These are phyloP conservation scores for Baccha elongata DNA, from an alignment of 2,888 invertebrate genomes.

Conservation along the genomic window DNA sequence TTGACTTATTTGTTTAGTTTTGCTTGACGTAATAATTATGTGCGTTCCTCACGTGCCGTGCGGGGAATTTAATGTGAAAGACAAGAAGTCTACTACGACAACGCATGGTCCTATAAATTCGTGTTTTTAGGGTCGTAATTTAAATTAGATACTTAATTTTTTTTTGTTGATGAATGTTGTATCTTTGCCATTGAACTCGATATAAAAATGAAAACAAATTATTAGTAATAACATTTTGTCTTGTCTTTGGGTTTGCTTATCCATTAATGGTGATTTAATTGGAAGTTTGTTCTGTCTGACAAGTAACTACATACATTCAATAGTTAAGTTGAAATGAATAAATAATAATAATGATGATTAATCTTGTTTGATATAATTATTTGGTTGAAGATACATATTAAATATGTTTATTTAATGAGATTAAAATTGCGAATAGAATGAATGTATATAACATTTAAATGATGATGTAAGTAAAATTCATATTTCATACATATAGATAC, in stretches of 20 bases:
- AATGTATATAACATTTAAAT: too few species aligned
- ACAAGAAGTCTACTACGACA: slow-evolving; percentile 18
- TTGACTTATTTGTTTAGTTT: slow-evolving; percentile 13
- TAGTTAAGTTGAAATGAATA: too few species aligned
- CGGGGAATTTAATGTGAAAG: slow-evolving; percentile 33
- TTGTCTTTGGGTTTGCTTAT: slow-evolving; percentile 1
- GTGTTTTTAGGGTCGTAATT: slow-evolving; percentile 11
- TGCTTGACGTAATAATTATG: slow-evolving; percentile 1
- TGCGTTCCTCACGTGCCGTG: slow-evolving; percentile 49
- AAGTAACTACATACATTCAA: too few species aligned
- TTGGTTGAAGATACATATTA: too few species aligned
- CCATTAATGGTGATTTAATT: slow-evolving; percentile 34
- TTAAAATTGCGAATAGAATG: background rate
- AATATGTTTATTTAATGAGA: slow-evolving; percentile 34
- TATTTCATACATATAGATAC: too few species aligned
- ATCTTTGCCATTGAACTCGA: slow-evolving; percentile 31
- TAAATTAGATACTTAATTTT: background rate
- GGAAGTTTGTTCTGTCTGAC: slow-evolving; percentile 6
- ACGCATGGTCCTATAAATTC: slow-evolving; percentile 1
- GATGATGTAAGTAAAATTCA: too few species aligned
- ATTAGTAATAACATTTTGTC: slow-evolving; percentile 21
- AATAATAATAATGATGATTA: slow-evolving; percentile 31
- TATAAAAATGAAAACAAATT: slow-evolving; percentile 53
- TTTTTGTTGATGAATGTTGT: background rate
- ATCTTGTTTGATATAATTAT: slow-evolving; percentile 21